Evolutionary conservation across 2,888 invertebrate species (phyloP).

Genomic region (Harpalus rubripes): DNA sequence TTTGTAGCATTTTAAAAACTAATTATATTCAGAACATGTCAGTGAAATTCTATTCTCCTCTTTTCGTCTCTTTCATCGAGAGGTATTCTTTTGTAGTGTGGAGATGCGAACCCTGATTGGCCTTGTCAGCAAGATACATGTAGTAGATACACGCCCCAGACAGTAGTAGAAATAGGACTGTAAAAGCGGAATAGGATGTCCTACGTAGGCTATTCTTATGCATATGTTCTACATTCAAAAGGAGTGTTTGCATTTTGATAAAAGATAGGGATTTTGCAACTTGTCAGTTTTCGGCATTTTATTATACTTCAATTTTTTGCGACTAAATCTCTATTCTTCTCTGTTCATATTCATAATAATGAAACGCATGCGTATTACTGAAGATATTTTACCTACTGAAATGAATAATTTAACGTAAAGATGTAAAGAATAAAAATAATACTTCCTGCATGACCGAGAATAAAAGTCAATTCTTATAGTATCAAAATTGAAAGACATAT

Average conservation of each 20-base stretch:
- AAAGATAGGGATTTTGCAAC: not conserved
- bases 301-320: not conserved
- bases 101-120: slow-evolving; percentile 49
- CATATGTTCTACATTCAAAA: slow-evolving; percentile 15
- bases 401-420: no score
- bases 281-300: not conserved
- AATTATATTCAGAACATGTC: slow-evolving; percentile 52
- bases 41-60: slow-evolving; percentile 24
- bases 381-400: no score
- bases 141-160: slow-evolving; percentile 39
- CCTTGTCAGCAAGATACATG: slow-evolving; percentile 56
- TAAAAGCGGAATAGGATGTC: slow-evolving; percentile 17
- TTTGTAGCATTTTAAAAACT: slow-evolving; percentile 43
- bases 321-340: no score
- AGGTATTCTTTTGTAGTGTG: slow-evolving; percentile 30
- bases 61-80: slow-evolving; percentile 27
- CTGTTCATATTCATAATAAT: no score
- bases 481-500: no score
- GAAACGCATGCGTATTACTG: no score
- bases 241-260: slow-evolving; percentile 33
- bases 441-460: no score
- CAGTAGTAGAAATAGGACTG: slow-evolving; percentile 47
- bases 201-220: slow-evolving; percentile 21
- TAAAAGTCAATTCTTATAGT: no score
- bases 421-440: no score